phyloP scores from a whole-genome alignment of 2,113 vertebrate species.

The Petroica traversi region DNA sequence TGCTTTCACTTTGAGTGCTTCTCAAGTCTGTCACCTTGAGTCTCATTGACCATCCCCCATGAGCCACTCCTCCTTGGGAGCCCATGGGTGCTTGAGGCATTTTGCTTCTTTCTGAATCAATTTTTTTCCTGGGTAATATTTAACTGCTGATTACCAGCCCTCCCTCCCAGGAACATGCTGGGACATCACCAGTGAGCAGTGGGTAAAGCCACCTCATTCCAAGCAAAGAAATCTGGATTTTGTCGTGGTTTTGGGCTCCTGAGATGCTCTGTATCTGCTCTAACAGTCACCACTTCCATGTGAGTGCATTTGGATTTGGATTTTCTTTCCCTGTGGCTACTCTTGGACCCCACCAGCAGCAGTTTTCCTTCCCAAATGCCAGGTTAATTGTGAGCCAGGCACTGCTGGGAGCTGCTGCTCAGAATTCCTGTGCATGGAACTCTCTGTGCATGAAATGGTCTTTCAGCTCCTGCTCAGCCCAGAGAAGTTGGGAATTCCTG shows the following conservation, averaged over 20 bases:
- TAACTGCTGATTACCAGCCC: background rate
- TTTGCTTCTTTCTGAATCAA: background rate
- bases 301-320: background rate
- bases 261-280: background rate
- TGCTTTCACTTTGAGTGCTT: background rate
- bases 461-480: background rate
- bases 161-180: background rate
- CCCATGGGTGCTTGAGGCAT: background rate
- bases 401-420: background rate
- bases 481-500: background rate
- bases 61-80: background rate
- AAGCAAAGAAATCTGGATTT: background rate
- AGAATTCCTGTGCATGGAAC: too few species aligned
- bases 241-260: background rate
- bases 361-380: background rate
- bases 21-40: background rate
- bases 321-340: background rate
- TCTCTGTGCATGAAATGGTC: too few species aligned
- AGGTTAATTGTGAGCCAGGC: background rate
- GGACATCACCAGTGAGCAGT: background rate
- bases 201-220: background rate
- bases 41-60: background rate
- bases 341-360: background rate
- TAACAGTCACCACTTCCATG: accelerated
- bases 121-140: background rate